phyloP scores from a whole-genome alignment of 2,113 vertebrate species.

The Oryzias woworae region DNA sequence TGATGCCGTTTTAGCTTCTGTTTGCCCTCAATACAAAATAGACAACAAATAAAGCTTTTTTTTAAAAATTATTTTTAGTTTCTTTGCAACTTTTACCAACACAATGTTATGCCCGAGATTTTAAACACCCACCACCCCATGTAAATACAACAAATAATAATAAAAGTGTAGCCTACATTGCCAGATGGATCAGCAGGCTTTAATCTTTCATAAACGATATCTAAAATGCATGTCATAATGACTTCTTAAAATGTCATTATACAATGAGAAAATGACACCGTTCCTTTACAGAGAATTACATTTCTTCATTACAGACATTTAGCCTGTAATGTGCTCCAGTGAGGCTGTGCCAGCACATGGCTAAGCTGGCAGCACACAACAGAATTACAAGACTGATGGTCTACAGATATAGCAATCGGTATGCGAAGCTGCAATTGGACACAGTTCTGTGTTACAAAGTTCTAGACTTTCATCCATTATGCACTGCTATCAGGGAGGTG shows the following conservation, averaged over 20 bases:
- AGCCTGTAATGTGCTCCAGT: conserved; percentile 2
- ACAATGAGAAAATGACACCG: too few species aligned
- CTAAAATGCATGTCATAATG: too few species aligned
- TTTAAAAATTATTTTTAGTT: neutral
- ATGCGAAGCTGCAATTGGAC: conserved; percentile 1
- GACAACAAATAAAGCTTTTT: conserved; percentile 1
- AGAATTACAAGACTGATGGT: neutral
- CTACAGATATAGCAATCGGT: neutral
- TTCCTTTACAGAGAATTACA: too few species aligned
- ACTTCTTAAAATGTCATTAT: too few species aligned
- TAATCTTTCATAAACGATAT: too few species aligned
- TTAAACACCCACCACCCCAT: too few species aligned
- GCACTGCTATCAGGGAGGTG: conserved; percentile 1
- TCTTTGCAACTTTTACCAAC: too few species aligned
- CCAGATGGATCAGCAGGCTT: too few species aligned
- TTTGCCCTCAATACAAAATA: conserved; percentile 5
- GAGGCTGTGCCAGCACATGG: neutral
- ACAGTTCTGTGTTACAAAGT: neutral
- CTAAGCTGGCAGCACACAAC: neutral
- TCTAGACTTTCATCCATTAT: conserved; percentile 8
- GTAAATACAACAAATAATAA: too few species aligned
- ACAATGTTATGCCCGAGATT: too few species aligned
- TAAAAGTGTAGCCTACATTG: too few species aligned
- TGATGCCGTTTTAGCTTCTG: conserved; percentile 38
- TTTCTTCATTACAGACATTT: neutral